These are phyloP conservation scores for Cheilosia variabilis DNA, from an alignment of 2,888 invertebrate genomes.

Conservation along the genomic window DNA sequence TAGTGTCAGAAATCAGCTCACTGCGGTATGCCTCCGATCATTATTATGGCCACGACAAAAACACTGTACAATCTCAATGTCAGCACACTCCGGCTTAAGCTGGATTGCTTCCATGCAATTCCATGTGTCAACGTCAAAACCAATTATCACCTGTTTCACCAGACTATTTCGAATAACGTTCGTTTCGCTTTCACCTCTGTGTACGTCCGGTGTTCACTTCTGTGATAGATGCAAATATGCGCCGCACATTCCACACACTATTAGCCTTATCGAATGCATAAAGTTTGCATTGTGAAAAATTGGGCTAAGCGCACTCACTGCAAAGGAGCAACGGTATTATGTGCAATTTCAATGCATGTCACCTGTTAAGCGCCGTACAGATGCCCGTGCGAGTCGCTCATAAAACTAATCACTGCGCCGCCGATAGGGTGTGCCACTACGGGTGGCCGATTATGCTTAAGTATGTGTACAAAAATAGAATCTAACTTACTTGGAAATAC, in stretches of 20 bases:
- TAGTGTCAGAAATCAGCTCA: too few species aligned
- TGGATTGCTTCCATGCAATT: too few species aligned
- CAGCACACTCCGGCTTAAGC: too few species aligned
- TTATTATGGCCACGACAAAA: too few species aligned
- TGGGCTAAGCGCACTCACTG: slow-evolving; percentile 35
- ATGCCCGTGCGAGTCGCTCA: slow-evolving; percentile 50
- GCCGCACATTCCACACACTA: background rate
- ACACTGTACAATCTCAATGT: too few species aligned
- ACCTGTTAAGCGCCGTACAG: slow-evolving; percentile 37
- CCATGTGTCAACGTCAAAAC: too few species aligned
- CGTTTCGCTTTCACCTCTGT: background rate
- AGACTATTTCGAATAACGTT: background rate
- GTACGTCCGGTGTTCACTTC: background rate
- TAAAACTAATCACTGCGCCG: slow-evolving; percentile 53
- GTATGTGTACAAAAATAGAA: slow-evolving; percentile 29
- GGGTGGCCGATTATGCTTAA: slow-evolving; percentile 52
- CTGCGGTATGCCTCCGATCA: too few species aligned
- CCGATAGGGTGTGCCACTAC: slow-evolving; percentile 49
- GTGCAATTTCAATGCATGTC: slow-evolving; percentile 64
- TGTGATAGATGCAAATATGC: background rate
- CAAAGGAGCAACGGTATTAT: slow-evolving; percentile 40
- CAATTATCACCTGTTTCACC: background rate
- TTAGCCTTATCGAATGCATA: slow-evolving; percentile 21
- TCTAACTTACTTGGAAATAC: slow-evolving; percentile 80
- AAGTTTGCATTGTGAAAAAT: slow-evolving; percentile 18